These are phyloP conservation scores for Campaea margaritaria DNA, from an alignment of 2,888 invertebrate species.

Conservation along the genomic window DNA sequence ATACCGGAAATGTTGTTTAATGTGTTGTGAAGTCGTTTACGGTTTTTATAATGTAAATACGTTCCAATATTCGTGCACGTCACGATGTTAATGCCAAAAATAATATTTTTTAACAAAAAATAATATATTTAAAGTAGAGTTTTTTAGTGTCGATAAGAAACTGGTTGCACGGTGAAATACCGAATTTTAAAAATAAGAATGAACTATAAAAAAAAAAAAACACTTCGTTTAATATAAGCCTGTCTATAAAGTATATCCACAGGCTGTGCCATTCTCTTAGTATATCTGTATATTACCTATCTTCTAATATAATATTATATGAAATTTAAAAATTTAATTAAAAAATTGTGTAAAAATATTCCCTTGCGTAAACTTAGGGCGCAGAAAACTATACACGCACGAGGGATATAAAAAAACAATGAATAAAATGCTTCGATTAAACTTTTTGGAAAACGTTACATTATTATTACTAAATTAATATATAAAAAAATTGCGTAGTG, in stretches of 20 bases:
- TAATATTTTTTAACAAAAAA: slow-evolving; percentile 54
- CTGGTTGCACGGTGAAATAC: slow-evolving; percentile 78
- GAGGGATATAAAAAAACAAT: slow-evolving; percentile 56
- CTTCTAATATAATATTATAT: slow-evolving; percentile 48
- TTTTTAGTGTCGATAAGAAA: slow-evolving; percentile 53
- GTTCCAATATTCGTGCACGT: slow-evolving; percentile 55
- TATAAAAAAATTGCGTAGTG: slow-evolving; percentile 54
- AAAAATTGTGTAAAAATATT: slow-evolving; percentile 35
- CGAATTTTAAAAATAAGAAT: slow-evolving; percentile 56
- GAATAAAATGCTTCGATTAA: slow-evolving; percentile 60
- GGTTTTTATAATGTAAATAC: slow-evolving; percentile 58
- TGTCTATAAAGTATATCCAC: slow-evolving; percentile 47
- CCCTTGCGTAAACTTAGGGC: slow-evolving; percentile 41
- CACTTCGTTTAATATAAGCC: slow-evolving; percentile 35
- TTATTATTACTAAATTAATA: slow-evolving; percentile 46
- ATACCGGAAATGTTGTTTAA: background rate
- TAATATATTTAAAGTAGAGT: slow-evolving; percentile 59
- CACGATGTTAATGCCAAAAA: slow-evolving; percentile 72
- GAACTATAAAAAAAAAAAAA: slow-evolving; percentile 22
- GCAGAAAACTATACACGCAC: slow-evolving; percentile 37
- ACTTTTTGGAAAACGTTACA: slow-evolving; percentile 39
- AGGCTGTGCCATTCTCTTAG: slow-evolving; percentile 72
- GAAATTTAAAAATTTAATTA: slow-evolving; percentile 40
- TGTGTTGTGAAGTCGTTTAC: slow-evolving; percentile 9
- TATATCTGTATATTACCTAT: slow-evolving; percentile 60